Conservation (phyloP, 2,113 vertebrate species). For the Gallinago undulata region DNA sequence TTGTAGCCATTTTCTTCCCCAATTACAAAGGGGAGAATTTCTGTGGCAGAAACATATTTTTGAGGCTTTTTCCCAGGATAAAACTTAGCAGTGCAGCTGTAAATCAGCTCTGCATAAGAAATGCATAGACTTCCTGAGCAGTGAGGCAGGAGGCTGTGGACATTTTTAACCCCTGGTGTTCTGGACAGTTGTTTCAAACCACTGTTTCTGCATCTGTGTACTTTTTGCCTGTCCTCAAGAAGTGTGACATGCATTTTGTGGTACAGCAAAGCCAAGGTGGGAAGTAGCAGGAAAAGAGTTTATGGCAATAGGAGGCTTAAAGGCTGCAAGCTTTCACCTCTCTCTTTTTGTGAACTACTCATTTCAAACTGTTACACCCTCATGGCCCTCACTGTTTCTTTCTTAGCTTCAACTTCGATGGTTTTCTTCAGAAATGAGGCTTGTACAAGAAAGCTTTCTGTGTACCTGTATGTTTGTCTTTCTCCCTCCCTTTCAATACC, state of each 20-base stretch:
- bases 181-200: background rate
- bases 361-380: fast-evolving
- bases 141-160: background rate
- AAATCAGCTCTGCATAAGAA: conserved; percentile 9
- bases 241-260: background rate
- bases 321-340: background rate
- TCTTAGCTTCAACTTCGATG: background rate
- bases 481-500: background rate
- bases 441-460: background rate
- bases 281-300: background rate
- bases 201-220: background rate
- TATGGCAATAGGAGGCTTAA: background rate
- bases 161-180: background rate
- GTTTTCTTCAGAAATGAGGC: background rate
- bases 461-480: background rate
- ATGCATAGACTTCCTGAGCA: background rate
- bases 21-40: background rate
- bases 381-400: background rate
- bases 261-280: background rate
- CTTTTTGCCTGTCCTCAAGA: background rate
- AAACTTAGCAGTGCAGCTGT: background rate
- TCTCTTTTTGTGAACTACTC: background rate
- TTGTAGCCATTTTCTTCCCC: background rate
- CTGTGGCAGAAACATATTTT: conserved; percentile 6
- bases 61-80: background rate